These are phyloP conservation scores for Crematogaster levior DNA, from an alignment of 2,888 invertebrate genomes.

Conservation along the genomic window DNA sequence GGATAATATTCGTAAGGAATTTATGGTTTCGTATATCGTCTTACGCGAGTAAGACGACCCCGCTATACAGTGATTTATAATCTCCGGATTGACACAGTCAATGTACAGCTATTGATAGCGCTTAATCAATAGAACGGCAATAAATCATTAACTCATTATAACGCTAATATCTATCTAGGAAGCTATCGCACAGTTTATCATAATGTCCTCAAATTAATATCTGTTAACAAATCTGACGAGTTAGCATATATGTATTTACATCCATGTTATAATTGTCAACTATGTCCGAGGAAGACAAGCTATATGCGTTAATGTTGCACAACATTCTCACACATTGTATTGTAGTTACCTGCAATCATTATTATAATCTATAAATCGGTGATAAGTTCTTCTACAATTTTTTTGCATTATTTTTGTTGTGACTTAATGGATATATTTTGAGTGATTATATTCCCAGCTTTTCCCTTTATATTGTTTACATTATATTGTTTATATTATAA, in stretches of 20 bases:
- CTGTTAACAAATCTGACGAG: constrained; percentile 33
- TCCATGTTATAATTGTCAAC: background rate
- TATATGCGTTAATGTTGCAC: background rate
- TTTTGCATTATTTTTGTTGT: constrained; percentile 58
- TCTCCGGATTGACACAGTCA: constrained; percentile 16
- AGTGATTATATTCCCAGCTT: constrained; percentile 40
- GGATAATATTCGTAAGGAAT: constrained; percentile 42
- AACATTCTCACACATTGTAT: background rate
- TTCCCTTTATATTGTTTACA: background rate
- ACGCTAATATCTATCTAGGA: constrained; percentile 32
- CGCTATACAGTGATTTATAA: constrained; percentile 61
- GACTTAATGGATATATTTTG: constrained; percentile 63
- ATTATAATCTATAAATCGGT: background rate
- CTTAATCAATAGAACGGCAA: constrained; percentile 39
- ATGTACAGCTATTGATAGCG: constrained; percentile 46
- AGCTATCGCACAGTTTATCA: constrained; percentile 24
- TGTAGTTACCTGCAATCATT: background rate
- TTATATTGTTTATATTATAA: constrained; percentile 24
- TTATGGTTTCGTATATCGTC: constrained; percentile 17
- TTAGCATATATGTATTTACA: background rate
- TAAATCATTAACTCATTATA: constrained; percentile 65
- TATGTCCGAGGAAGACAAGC: background rate
- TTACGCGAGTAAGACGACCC: constrained; percentile 20
- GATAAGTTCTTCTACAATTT: background rate
- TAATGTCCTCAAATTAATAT: constrained; percentile 20